Conservation (phyloP, 2,888 invertebrate genomes). For the Eueremaeus valkanovi region DNA sequence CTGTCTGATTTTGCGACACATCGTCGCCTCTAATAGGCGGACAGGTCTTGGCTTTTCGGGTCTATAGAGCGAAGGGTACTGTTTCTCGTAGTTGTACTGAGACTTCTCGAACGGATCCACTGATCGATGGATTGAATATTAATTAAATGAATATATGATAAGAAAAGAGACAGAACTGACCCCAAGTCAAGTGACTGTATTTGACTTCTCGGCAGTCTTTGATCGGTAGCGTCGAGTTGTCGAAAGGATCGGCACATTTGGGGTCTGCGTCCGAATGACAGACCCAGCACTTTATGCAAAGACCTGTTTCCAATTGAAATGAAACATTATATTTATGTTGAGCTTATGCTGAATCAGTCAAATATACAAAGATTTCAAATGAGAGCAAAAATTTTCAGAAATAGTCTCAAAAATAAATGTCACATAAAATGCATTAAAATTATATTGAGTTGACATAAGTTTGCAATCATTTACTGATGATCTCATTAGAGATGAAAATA, state of each 20-base stretch:
- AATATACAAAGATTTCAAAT: no score
- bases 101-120: background rate
- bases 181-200: conserved; percentile 62
- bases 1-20: conserved; percentile 87
- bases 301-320: no score
- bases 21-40: conserved; percentile 60
- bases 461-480: no score
- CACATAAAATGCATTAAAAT: no score
- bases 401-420: no score
- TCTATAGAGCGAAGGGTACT: background rate
- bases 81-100: conserved; percentile 16
- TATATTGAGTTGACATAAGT: no score
- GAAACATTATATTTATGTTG: no score
- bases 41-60: background rate
- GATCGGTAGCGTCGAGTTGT: conserved; percentile 79
- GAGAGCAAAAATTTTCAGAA: no score
- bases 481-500: no score
- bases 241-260: conserved; percentile 86
- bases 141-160: background rate
- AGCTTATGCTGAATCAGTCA: no score
- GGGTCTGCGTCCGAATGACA: conserved; percentile 84
- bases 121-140: background rate
- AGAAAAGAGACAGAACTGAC: conserved; percentile 55
- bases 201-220: conserved; percentile 63
- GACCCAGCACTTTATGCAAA: conserved; percentile 74